A percentile compares a stretch with the other conserved stretches of the same genome.
Evolutionary conservation across 2,113 vertebrate species (phyloP).

Genomic region (Laticauda laticaudata): DNA sequence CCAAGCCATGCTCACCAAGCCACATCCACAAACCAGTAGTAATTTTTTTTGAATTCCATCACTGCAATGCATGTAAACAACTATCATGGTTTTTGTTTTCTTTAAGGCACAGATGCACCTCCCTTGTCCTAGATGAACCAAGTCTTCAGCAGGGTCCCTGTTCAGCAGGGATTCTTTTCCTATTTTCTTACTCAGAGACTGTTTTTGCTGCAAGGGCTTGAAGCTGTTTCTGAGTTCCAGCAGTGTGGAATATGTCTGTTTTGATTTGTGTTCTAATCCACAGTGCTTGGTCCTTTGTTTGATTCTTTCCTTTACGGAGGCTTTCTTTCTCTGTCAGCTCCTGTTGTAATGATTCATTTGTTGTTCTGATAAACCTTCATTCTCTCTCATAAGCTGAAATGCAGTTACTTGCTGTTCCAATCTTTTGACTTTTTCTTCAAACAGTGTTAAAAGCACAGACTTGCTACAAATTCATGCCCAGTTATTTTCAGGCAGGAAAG

Average conservation of each 20-base stretch:
- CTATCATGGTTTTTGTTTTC: background rate
- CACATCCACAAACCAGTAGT: no score
- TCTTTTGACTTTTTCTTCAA: background rate
- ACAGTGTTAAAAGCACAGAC: background rate
- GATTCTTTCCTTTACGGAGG: background rate
- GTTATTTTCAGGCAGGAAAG: background rate
- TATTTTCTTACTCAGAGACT: background rate
- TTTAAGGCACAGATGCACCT: background rate
- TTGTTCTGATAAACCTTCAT: background rate
- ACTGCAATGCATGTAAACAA: background rate
- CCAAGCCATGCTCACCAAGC: no score
- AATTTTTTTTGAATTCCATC: no score
- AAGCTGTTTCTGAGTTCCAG: background rate
- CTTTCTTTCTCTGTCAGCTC: background rate
- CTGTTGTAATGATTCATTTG: background rate
- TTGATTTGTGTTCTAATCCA: background rate
- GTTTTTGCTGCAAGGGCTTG: background rate
- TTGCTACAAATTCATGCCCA: background rate
- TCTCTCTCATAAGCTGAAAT: background rate
- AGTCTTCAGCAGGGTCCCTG: background rate
- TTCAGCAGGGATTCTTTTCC: background rate
- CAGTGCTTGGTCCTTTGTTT: background rate
- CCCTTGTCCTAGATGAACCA: background rate
- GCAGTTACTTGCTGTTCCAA: background rate
- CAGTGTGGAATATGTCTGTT: background rate